Conservation (phyloP, 2,797 vertebrate genomes). For the Lycodopsis pacificus region DNA sequence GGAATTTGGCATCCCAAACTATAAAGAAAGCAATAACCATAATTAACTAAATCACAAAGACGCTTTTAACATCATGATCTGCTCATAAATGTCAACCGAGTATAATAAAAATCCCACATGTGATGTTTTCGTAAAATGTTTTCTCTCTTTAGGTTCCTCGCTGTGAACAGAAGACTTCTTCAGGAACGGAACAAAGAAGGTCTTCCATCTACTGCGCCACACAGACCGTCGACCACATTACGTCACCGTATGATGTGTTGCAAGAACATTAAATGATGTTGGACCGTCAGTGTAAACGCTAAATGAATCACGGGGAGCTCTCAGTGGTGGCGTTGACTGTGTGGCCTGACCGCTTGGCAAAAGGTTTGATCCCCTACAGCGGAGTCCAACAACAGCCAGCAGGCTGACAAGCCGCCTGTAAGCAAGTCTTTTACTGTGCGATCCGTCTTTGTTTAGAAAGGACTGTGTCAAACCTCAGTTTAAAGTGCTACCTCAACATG, state of each 20-base stretch:
- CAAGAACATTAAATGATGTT: slow-evolving; percentile 19
- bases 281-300: slow-evolving; percentile 36
- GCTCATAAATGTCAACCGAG: not conserved
- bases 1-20: not conserved
- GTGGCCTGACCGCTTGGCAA: slow-evolving; percentile 62
- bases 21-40: not conserved
- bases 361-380: slow-evolving; percentile 39
- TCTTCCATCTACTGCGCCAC: slow-evolving; percentile 32
- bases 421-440: slow-evolving; percentile 7
- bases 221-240: slow-evolving; percentile 40
- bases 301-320: slow-evolving; percentile 8
- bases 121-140: not conserved
- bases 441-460: slow-evolving; percentile 46
- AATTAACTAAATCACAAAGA: not conserved
- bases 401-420: slow-evolving; percentile 5
- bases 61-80: not conserved
- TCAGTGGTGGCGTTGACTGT: slow-evolving; percentile 44
- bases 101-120: not conserved
- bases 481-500: slow-evolving; percentile 31
- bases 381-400: slow-evolving; percentile 43
- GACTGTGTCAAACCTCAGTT: slow-evolving; percentile 50
- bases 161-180: not conserved
- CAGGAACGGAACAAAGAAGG: not conserved
- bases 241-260: not conserved
- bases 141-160: not conserved